phyloP scores from a whole-genome alignment of 2,888 invertebrate species.

The Eustalomyia histrio region DNA sequence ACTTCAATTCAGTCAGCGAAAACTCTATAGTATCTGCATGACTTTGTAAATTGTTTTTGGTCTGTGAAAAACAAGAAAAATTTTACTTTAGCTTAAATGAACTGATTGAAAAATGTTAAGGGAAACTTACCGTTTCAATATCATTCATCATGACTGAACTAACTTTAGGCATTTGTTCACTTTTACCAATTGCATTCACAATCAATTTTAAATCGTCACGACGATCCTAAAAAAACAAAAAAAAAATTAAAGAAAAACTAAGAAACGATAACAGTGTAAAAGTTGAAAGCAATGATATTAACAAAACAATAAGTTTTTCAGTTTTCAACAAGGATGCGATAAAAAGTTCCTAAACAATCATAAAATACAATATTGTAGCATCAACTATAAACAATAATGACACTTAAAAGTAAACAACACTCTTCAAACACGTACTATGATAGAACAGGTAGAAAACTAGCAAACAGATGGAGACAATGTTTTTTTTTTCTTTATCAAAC shows the following conservation, averaged over 20 bases:
- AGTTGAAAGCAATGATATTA: constrained; percentile 65
- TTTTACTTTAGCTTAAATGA: not conserved
- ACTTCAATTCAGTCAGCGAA: constrained; percentile 75
- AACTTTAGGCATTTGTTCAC: constrained; percentile 76
- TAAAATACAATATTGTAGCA: not conserved
- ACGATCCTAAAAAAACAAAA: constrained; percentile 71
- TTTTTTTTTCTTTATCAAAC: constrained; percentile 1
- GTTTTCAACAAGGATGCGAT: not conserved
- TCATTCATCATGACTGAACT: constrained; percentile 77
- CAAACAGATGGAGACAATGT: constrained; percentile 11
- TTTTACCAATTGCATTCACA: constrained; percentile 77
- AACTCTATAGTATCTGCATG: constrained; percentile 78
- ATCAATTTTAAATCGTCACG: constrained; percentile 78
- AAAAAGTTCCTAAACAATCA: not conserved
- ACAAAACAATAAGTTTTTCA: constrained; percentile 52
- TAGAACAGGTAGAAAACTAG: not conserved
- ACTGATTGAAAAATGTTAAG: not conserved
- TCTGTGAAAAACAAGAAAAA: constrained; percentile 67
- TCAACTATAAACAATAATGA: not conserved
- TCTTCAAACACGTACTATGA: constrained; percentile 45
- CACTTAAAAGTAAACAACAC: not conserved
- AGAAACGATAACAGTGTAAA: constrained; percentile 58
- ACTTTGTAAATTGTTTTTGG: constrained; percentile 77
- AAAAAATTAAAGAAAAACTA: constrained; percentile 27
- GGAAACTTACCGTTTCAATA: constrained; percentile 75